Conservation (phyloP, 2,113 vertebrate species). For the Egretta garzetta region DNA sequence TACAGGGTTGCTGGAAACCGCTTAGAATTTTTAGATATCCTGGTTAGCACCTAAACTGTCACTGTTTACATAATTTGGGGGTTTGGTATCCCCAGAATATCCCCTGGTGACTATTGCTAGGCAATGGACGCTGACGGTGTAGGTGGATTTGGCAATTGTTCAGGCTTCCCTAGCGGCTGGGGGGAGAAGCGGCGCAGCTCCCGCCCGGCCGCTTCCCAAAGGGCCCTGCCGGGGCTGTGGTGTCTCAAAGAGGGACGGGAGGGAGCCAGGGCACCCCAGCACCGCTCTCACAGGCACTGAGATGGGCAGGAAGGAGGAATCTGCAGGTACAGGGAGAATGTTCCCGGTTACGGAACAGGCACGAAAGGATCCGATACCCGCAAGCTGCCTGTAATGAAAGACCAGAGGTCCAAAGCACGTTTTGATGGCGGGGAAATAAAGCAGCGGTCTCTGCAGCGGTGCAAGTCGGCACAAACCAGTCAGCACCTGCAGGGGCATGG, state of each 20-base stretch:
- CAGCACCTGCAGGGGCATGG: neutral
- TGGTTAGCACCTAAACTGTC: neutral
- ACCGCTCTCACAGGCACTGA: neutral
- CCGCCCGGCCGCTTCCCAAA: neutral
- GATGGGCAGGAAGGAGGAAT: no score
- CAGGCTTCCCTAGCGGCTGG: neutral
- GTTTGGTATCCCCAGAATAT: neutral
- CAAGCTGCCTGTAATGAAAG: neutral
- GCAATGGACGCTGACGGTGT: neutral
- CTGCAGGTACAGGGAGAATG: no score
- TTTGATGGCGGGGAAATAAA: neutral
- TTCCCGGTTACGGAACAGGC: neutral
- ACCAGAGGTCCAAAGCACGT: neutral
- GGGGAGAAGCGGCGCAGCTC: neutral
- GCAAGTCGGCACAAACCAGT: neutral
- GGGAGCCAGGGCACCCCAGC: neutral
- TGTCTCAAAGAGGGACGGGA: neutral
- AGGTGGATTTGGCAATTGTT: neutral
- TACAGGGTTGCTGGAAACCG: neutral
- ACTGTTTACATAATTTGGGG: neutral
- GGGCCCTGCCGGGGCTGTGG: neutral
- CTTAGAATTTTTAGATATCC: neutral
- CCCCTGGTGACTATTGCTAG: neutral
- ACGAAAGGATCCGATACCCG: neutral
- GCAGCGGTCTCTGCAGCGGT: neutral